Conservation (phyloP, 1,140 invertebrate genomes). For the Acromyrmex charruanus region DNA sequence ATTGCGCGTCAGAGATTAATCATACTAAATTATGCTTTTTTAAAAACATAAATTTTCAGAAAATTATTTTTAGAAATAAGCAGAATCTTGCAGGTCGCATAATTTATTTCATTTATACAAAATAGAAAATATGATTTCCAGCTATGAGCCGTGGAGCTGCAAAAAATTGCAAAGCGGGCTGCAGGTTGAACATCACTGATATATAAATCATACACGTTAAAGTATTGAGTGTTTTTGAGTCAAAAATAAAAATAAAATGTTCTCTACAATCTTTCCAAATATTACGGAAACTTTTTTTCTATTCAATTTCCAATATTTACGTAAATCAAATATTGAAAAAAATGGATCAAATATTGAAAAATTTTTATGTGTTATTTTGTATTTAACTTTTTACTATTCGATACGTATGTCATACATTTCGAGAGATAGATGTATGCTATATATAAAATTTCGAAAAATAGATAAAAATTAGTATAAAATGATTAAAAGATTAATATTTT, state of each 20-base stretch:
- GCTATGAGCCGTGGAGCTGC: no score
- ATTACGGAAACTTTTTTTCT: neutral
- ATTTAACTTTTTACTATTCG: neutral
- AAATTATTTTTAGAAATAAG: no score
- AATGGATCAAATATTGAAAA: neutral
- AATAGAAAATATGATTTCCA: no score
- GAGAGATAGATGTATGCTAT: neutral
- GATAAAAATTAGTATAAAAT: neutral
- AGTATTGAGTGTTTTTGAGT: neutral
- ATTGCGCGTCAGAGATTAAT: neutral
- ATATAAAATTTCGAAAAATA: neutral
- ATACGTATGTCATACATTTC: neutral
- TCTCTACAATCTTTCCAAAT: neutral
- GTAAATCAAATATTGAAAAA: neutral
- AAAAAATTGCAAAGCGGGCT: no score
- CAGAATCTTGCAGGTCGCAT: no score
- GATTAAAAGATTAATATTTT: neutral
- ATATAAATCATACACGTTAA: neutral
- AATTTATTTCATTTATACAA: no score
- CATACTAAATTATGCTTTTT: no score
- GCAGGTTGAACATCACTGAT: neutral
- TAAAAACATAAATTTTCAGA: no score
- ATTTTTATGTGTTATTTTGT: neutral
- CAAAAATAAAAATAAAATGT: neutral
- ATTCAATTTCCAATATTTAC: neutral